phyloP scores from a whole-genome alignment of 2,797 vertebrate species.

The Euphonia xanthogaster region DNA sequence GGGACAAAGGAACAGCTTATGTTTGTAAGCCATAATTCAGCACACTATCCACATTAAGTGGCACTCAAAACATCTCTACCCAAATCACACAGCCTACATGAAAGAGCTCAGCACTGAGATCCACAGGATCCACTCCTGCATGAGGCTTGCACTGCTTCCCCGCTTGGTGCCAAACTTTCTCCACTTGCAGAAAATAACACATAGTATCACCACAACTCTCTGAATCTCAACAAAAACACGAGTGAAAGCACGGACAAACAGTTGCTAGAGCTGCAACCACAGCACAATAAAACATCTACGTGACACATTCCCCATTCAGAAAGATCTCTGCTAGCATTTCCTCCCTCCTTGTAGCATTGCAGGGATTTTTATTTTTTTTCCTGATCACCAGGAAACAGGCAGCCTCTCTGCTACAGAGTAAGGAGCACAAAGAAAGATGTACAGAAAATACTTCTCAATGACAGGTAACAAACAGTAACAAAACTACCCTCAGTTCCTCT shows the following conservation, averaged over 20 bases:
- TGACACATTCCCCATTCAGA: neutral
- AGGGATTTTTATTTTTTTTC: neutral
- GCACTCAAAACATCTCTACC: neutral
- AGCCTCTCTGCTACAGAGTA: neutral
- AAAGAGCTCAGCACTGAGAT: neutral
- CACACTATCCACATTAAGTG: neutral
- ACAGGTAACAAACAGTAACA: neutral
- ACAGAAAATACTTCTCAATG: neutral
- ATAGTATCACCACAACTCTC: neutral
- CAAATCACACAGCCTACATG: neutral
- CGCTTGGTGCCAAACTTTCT: neutral
- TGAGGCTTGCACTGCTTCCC: neutral
- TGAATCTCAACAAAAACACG: neutral
- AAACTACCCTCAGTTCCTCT: neutral
- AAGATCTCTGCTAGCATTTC: neutral
- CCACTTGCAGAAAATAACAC: neutral
- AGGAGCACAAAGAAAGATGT: neutral
- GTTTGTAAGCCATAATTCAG: neutral
- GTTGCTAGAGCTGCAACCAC: neutral
- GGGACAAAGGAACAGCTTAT: neutral
- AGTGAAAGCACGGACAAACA: rapidly evolving
- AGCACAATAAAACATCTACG: neutral
- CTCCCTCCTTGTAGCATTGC: neutral
- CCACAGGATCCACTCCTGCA: neutral
- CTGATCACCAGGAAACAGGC: neutral